Base-by-base conservation (phyloP, 2,113 vertebrate species). In the Nycticryphes semicollaris region DNA sequence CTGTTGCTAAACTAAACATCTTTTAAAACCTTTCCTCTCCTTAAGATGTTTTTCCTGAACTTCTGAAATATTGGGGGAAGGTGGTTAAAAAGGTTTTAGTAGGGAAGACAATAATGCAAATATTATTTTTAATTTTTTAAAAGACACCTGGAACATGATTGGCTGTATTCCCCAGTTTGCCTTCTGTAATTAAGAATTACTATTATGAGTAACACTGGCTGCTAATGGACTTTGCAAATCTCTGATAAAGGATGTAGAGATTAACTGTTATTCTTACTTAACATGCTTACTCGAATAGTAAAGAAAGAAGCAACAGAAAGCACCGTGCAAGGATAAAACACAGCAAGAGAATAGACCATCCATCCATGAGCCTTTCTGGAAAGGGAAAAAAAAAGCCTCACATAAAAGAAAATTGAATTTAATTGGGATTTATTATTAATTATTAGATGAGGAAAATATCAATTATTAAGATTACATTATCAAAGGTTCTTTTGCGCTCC, bases 381-480 rank as follows among this genome's bases (percentile, higher is more conserved):
- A 43, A 43, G 10, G 10, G 53, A 70, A 37, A 50, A 43, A 67
- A 59, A 24, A 19, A 47, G 33, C 25, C 43, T 74, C 69, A 33
- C 18, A 85, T 92, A 69, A 93, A 94, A 94, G 41, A 80, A 95
- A 77, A 87, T 4, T 11, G 8, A 79, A 92, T 81, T 80, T 88
- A 95, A 88, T 88, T 88, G 27, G 64, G 60, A 87, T 86, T 86
- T 76, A 83, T 78, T 96, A 90, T 86, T 77, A 85, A 78, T 88
- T 92, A 92, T 63, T 31, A 94, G 82, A 90, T 72, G 79, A 94
- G 30, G 33, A 93, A 96, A 96, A 77, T 78, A 89, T 94, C 76
- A 95, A 74, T 95, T 94, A 88, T 91, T 93, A 84, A 84, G 68
- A 95, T 86, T 75, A 84, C 19, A 72, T 70, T 95, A 93, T 92